Evolutionary conservation across 2,797 vertebrate genomes (phyloP).

Genomic region (Momotus momota): DNA sequence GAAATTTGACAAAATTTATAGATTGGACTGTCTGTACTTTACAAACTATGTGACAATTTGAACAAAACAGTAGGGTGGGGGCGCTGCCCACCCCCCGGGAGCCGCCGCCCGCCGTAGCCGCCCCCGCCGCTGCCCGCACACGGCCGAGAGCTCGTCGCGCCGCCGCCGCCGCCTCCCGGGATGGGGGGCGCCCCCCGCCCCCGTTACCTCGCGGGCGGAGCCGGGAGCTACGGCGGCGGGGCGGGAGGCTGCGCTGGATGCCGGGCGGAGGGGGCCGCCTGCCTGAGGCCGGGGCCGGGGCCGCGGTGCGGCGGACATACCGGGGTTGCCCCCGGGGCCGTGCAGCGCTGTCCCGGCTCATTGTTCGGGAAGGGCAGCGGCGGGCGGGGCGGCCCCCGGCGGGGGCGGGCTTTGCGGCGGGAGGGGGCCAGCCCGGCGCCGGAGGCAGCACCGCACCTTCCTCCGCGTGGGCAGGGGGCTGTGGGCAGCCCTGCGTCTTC

Average conservation of each 20-base stretch:
- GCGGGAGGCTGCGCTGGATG: background rate
- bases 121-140: background rate
- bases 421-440: background rate
- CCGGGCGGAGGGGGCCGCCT: background rate
- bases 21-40: no score
- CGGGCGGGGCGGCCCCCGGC: background rate
- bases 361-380: conserved; percentile 63
- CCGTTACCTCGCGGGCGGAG: background rate
- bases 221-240: background rate
- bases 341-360: conserved; percentile 32
- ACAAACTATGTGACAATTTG: no score
- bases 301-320: background rate
- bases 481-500: background rate
- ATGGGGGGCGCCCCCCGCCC: background rate
- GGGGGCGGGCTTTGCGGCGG: background rate
- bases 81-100: background rate
- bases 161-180: background rate
- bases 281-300: background rate
- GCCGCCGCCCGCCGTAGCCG: background rate
- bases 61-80: no score
- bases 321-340: background rate
- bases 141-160: background rate
- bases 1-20: no score
- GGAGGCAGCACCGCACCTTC: background rate
- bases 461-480: background rate